Percentiles rank a stretch among this genome's conserved stretches.
phyloP scores from a whole-genome alignment of 2,888 invertebrate species.

The Tromatobia lineatoria region DNA sequence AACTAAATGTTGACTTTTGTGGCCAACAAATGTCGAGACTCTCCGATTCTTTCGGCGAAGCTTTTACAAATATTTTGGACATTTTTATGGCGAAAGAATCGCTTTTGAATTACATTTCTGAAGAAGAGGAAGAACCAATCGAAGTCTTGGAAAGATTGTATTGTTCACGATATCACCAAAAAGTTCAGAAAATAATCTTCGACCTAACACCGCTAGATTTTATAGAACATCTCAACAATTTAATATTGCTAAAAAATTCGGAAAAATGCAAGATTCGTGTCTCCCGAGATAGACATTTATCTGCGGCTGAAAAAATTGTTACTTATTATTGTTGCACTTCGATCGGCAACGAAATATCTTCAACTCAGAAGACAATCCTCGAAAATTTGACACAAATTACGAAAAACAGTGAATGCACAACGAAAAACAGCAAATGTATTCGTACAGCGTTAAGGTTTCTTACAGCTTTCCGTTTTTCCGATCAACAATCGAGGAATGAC shows the following conservation, averaged over 20 bases:
- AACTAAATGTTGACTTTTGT: conserved; percentile 70
- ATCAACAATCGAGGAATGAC: conserved; percentile 73
- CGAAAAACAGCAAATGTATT: conserved; percentile 70
- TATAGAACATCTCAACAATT: conserved; percentile 65
- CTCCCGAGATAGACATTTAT: conserved; percentile 30
- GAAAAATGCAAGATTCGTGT: conserved; percentile 15
- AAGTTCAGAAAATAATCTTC: conserved; percentile 73
- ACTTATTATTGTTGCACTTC: conserved; percentile 76
- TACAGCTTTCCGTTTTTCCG: conserved; percentile 76
- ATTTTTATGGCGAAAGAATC: neutral
- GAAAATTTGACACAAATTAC: conserved; percentile 74
- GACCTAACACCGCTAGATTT: conserved; percentile 67
- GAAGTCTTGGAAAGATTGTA: conserved; percentile 74
- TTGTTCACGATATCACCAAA: conserved; percentile 70
- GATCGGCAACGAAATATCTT: conserved; percentile 65
- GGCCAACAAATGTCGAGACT: neutral
- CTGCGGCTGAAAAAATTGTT: conserved; percentile 75
- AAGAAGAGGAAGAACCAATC: conserved; percentile 38
- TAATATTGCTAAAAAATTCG: conserved; percentile 33
- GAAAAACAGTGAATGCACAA: conserved; percentile 73
- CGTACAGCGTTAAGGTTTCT: conserved; percentile 81
- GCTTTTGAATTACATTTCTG: conserved; percentile 44
- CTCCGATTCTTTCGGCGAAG: neutral
- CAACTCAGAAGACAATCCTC: conserved; percentile 73
- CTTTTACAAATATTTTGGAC: conserved; percentile 23